These are phyloP conservation scores for Heliocidaris erythrogramma DNA, from an alignment of 35 echinoderm and acorn worm genomes.

Conservation along the genomic window DNA sequence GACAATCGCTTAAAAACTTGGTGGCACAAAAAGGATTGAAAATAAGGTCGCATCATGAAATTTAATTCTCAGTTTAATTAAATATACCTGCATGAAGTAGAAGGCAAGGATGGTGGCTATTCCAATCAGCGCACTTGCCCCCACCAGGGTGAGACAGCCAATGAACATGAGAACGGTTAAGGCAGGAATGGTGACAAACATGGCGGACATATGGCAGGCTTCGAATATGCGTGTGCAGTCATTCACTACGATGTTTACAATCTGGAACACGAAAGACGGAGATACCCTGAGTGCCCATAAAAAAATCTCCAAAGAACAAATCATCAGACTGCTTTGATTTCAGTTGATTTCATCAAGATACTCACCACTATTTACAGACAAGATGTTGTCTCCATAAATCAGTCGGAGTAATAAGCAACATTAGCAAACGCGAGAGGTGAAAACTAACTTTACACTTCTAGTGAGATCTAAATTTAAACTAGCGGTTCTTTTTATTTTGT, in stretches of 20 bases:
- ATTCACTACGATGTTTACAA: conserved; percentile 77
- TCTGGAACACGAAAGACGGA: conserved; percentile 24
- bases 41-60: no score
- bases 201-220: conserved; percentile 46
- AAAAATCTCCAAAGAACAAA: neutral
- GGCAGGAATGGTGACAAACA: conserved; percentile 48
- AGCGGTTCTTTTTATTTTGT: no score
- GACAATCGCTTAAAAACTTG: no score
- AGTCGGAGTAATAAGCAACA: no score
- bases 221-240: conserved; percentile 73
- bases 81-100: conserved; percentile 63
- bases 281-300: neutral
- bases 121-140: conserved; percentile 53
- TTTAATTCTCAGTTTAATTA: no score
- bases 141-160: conserved; percentile 49
- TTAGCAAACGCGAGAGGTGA: no score
- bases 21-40: no score
- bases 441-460: no score
- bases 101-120: conserved; percentile 58
- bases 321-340: neutral
- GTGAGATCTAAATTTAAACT: no score
- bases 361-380: neutral
- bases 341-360: neutral
- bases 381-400: no score
- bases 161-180: conserved; percentile 60